Percentiles rank a stretch among this genome's conserved stretches.
Evolutionary conservation across 2,888 invertebrate genomes (phyloP).

Genomic region (Opisthograptis luteolata): DNA sequence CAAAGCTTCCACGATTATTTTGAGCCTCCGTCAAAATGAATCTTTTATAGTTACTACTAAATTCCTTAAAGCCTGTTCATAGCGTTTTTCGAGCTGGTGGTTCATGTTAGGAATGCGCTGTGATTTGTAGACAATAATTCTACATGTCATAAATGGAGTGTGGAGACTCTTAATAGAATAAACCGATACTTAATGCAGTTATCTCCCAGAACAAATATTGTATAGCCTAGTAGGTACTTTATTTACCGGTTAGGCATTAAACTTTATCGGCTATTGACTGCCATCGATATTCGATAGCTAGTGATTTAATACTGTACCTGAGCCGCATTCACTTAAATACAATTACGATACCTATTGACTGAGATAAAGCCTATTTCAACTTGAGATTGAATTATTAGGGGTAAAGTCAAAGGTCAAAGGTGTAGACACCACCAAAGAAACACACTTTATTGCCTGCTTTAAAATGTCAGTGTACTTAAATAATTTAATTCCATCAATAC

Average conservation of each 20-base stretch:
- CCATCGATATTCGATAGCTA: slow-evolving; percentile 34
- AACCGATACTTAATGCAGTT: not conserved
- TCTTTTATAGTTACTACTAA: too few relatives aligned
- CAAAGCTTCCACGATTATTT: too few relatives aligned
- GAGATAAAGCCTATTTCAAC: not conserved
- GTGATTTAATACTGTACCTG: slow-evolving; percentile 31
- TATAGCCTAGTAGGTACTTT: slow-evolving; percentile 14
- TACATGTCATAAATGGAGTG: too few relatives aligned
- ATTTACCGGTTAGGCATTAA: slow-evolving; percentile 26
- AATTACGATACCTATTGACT: slow-evolving; percentile 13
- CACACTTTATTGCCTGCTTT: not conserved
- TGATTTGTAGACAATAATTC: too few relatives aligned
- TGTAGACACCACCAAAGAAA: not conserved
- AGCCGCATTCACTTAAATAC: slow-evolving; percentile 25
- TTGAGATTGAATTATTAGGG: not conserved
- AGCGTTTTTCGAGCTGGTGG: too few relatives aligned
- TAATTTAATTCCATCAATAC: not conserved
- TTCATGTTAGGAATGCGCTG: too few relatives aligned
- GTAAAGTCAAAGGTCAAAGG: not conserved
- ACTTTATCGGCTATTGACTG: slow-evolving; percentile 33
- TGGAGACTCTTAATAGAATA: not conserved
- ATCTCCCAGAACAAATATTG: slow-evolving; percentile 1
- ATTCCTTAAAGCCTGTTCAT: too few relatives aligned
- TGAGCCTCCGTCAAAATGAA: too few relatives aligned
- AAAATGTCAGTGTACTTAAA: not conserved